A percentile compares a stretch with the other conserved stretches of the same genome.
These are phyloP conservation scores for Cercopithecus mitis DNA, from an alignment of 2,797 vertebrate species.

Conservation along the genomic window DNA sequence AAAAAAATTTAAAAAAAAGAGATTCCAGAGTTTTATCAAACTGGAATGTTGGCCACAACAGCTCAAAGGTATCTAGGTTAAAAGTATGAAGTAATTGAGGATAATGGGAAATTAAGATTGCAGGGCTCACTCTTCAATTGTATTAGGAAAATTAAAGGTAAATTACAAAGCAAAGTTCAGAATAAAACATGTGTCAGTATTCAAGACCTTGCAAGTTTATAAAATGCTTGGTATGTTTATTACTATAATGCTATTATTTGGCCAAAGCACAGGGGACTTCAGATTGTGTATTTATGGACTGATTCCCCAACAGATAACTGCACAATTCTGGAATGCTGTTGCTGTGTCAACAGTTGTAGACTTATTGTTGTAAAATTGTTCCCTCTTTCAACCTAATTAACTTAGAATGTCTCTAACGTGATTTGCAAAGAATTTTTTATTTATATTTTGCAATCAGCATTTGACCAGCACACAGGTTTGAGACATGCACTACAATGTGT, in stretches of 20 bases:
- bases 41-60: constrained; percentile 4
- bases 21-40: constrained; percentile 49
- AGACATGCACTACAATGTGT: constrained; percentile 62
- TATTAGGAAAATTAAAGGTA: constrained; percentile 69
- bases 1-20: not conserved
- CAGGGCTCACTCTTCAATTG: constrained; percentile 44
- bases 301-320: constrained; percentile 70
- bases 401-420: constrained; percentile 78
- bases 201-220: constrained; percentile 69
- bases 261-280: constrained; percentile 51
- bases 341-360: constrained; percentile 69
- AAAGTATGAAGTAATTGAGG: constrained; percentile 53
- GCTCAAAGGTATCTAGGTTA: constrained; percentile 43
- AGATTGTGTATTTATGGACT: constrained; percentile 62
- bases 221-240: constrained; percentile 56
- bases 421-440: constrained; percentile 76
- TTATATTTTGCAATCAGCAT: constrained; percentile 79
- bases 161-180: constrained; percentile 55
- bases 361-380: constrained; percentile 70
- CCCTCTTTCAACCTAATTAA: constrained; percentile 80
- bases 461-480: constrained; percentile 67
- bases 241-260: constrained; percentile 43
- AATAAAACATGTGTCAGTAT: constrained; percentile 46
- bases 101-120: constrained; percentile 60
- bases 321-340: constrained; percentile 51